These are phyloP conservation scores for Oreocharis arfaki DNA, from an alignment of 2,113 vertebrate genomes.

Conservation along the genomic window DNA sequence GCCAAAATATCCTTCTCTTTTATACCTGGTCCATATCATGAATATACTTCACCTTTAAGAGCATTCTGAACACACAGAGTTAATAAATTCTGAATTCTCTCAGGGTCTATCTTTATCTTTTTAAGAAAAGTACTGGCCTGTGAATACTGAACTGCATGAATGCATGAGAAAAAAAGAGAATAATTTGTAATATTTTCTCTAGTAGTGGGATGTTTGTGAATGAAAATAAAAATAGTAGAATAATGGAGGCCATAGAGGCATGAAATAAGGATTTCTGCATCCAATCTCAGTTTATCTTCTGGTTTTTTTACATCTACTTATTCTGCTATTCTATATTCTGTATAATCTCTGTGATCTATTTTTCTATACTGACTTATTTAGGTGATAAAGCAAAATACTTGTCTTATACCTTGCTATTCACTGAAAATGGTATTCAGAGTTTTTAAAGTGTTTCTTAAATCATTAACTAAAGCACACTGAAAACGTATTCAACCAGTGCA, in stretches of 20 bases:
- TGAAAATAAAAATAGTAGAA: neutral
- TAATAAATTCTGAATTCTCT: neutral
- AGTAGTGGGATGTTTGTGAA: neutral
- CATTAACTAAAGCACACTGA: neutral
- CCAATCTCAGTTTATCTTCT: neutral
- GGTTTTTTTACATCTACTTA: neutral
- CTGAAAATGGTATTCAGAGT: neutral
- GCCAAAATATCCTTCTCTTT: neutral
- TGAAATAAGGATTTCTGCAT: neutral
- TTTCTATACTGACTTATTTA: neutral
- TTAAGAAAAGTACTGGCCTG: neutral
- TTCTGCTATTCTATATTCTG: neutral
- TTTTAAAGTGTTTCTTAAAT: neutral
- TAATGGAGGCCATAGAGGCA: neutral
- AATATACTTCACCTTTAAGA: neutral
- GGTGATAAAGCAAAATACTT: neutral
- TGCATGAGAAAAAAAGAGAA: neutral
- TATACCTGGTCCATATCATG: accelerated
- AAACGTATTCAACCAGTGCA: neutral
- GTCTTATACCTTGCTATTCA: neutral
- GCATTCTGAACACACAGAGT: neutral
- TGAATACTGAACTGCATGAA: neutral
- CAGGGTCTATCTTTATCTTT: neutral
- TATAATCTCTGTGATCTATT: neutral
- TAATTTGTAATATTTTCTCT: neutral